Percentiles rank a stretch among this genome's conserved stretches.
These are phyloP conservation scores for Poecilia latipinna DNA, from an alignment of 2,113 vertebrate genomes.

Conservation along the genomic window DNA sequence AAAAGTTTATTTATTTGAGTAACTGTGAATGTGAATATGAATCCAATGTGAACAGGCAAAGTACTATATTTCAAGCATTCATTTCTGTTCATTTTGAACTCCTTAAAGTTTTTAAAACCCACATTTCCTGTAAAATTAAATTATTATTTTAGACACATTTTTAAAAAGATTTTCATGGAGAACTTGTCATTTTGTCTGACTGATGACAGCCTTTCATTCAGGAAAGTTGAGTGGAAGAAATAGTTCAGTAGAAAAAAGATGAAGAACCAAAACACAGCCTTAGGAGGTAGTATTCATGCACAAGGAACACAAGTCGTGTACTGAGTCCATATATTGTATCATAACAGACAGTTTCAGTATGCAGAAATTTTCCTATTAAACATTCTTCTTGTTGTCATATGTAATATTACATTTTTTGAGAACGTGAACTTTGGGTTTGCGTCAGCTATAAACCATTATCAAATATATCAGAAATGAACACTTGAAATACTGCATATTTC, in stretches of 20 bases:
- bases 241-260: too few relatives aligned
- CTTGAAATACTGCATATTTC: not conserved
- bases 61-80: not conserved
- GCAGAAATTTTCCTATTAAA: too few relatives aligned
- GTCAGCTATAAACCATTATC: not conserved
- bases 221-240: too few relatives aligned
- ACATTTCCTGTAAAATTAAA: not conserved
- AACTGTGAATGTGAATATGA: not conserved
- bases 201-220: too few relatives aligned
- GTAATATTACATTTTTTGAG: not conserved
- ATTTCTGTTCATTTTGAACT: not conserved
- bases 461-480: not conserved
- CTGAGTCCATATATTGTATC: too few relatives aligned
- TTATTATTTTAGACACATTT: not conserved
- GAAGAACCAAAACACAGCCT: too few relatives aligned
- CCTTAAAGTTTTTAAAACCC: not conserved
- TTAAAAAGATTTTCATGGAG: not conserved
- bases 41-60: not conserved
- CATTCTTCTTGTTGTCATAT: too few relatives aligned
- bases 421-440: not conserved
- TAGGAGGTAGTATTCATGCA: too few relatives aligned
- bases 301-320: too few relatives aligned
- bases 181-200: not conserved
- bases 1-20: not conserved
- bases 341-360: too few relatives aligned